A percentile compares a stretch with the other conserved stretches of the same genome.
Conservation (phyloP, 2,113 vertebrate species). For the Oryzias woworae region DNA sequence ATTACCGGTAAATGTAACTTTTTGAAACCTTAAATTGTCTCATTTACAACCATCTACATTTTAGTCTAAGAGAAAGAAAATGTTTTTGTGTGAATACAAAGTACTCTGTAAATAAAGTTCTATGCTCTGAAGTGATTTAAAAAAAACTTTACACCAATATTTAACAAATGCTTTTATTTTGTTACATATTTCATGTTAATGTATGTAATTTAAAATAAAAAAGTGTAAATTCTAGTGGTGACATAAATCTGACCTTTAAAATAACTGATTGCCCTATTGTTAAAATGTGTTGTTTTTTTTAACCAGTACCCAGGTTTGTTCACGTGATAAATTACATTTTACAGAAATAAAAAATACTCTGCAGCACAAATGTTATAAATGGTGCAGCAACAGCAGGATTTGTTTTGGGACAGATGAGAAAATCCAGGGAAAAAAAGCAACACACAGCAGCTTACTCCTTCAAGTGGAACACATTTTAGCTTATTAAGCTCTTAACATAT, state of each 20-base stretch:
- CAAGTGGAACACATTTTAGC: neutral
- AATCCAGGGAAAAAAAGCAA: neutral
- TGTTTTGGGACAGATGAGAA: neutral
- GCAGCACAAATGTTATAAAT: conserved; percentile 14
- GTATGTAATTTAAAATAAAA: no score
- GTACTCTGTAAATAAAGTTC: conserved; percentile 38
- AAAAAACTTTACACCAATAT: conserved; percentile 1
- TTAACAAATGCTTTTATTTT: no score
- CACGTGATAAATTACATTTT: conserved; percentile 19
- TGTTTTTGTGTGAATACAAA: conserved; percentile 41
- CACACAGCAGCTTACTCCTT: neutral
- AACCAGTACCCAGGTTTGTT: conserved; percentile 18
- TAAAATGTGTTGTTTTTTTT: conserved; percentile 17
- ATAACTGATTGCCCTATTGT: conserved; percentile 24
- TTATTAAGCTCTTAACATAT: neutral
- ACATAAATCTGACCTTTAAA: neutral
- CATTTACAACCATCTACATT: conserved; percentile 9
- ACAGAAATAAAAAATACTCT: conserved; percentile 11
- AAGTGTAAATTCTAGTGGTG: no score
- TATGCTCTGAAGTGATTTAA: conserved; percentile 7
- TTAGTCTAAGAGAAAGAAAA: conserved; percentile 3
- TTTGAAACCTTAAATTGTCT: neutral
- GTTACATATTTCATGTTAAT: no score
- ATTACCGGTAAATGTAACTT: no score
- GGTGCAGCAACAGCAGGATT: neutral